Evolutionary conservation across 1,140 invertebrate genomes (phyloP).

Genomic region (Drosophila miranda): DNA sequence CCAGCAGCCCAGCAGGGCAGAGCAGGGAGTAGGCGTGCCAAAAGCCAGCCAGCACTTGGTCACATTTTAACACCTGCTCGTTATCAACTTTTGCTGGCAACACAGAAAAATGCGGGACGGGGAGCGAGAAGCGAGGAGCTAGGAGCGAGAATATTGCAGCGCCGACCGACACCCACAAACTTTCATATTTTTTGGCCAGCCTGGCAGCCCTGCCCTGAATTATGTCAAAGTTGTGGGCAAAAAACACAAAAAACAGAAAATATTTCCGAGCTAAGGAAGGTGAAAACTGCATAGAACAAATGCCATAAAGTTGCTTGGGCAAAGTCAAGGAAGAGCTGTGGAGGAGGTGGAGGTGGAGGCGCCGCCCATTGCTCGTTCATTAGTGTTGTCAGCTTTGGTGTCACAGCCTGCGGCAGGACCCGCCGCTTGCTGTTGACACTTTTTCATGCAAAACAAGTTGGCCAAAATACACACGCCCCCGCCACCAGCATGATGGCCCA

Average conservation of each 20-base stretch:
- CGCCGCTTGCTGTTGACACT: conserved; percentile 61
- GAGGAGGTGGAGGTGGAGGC: conserved; percentile 20
- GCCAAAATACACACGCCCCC: conserved; percentile 27
- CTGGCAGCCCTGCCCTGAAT: conserved; percentile 71
- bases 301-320: conserved; percentile 59
- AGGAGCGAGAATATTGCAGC: conserved; percentile 46
- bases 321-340: conserved; percentile 8
- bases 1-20: conserved; percentile 4
- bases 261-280: conserved; percentile 32
- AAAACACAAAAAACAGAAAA: conserved; percentile 11
- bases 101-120: conserved; percentile 39
- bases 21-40: conserved; percentile 30
- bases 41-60: conserved; percentile 64
- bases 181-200: conserved; percentile 62
- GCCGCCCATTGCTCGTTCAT: conserved; percentile 58
- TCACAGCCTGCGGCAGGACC: conserved; percentile 53
- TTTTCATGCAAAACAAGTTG: conserved; percentile 59
- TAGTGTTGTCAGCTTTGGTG: conserved; percentile 72
- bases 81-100: conserved; percentile 76
- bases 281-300: conserved; percentile 70
- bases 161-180: conserved; percentile 55
- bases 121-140: conserved; percentile 35
- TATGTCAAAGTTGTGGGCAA: conserved; percentile 74
- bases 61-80: conserved; percentile 81
- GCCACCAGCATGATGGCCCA: no score